Evolutionary conservation across 2,797 vertebrate genomes (phyloP), one percentile per base, ranked within the genome.

Genomic region (Eurystomus glaucurus): DNA sequence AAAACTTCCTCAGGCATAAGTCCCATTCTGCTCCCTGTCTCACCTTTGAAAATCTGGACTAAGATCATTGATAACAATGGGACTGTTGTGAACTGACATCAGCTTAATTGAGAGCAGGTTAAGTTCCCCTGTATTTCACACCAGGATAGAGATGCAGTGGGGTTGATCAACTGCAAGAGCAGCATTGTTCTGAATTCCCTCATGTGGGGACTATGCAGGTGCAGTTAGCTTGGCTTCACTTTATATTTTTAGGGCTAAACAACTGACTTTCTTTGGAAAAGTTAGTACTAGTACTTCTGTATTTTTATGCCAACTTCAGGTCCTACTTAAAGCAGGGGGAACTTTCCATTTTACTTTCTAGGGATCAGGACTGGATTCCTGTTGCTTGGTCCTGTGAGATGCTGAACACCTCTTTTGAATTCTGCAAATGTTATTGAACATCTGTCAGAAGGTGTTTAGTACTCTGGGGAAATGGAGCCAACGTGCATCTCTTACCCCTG

Each of bases 161-260:
- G 33, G 26, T 57, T 68, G 48, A 90, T 89, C 52, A 68, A 3
- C 48, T 88, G 51, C 77, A 80, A 80, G 16, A 70, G 8, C 31
- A 90, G 8, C 29, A 52, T 60, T 92, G 26, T 87, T 86, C 20
- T 82, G 66, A 87, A 69, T 85, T 91, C 39, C 23, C 25, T 77
- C 26, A 15, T 48, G 20, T 37, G 33, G 79, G 28, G 25, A 60
- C 35, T 51, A 15, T 33, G n/a, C 80, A 79, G 54, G 14, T 95
- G 48, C 33, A 52, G 37, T 31, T 89, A 54, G 5, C 39, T 75
- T 80, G 87, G 21, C 35, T 76, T 88, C n/a, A n/a, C 23, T 64
- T 93, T 13, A 2, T 80, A 19, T 41, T 77, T 75, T 66, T 64
- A 74, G 22, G 13, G 31, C 28, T 75, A 57, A 83, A 78, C 77